Evolutionary conservation across 1,140 invertebrate genomes (phyloP), one percentile per base, ranked within the genome.

Genomic region (Lanistes nyassanus): DNA sequence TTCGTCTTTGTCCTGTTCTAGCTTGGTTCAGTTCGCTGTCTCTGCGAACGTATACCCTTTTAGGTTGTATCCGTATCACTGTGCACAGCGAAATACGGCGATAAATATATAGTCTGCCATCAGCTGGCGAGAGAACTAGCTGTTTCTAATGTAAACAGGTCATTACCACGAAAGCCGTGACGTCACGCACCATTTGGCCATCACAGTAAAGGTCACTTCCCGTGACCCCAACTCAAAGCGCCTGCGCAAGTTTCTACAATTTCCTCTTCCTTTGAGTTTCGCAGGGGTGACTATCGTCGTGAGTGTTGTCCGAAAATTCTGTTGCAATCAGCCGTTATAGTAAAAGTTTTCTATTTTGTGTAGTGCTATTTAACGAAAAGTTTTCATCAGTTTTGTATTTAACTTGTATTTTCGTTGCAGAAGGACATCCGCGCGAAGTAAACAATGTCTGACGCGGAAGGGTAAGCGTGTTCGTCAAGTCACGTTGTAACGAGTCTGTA

Each of bases 371-470:
- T 31, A 31, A 31, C 26, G 34, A 65, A 21, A 4, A 47, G 19
- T 36, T 37, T 23, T 31, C 11, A n/a, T 29, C 36, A 19, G 51
- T 16, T 23, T 53, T 31, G 23, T 53, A 29, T 56, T 77, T 36
- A 42, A 74, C 53, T 73, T 78, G 80, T 47, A 80, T 78, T 84
- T 75, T 81, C 71, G 80, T 87, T 85, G 69, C 84, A 88, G 87
- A 86, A 88, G 88, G 88, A 87, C 86, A 78, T 85, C 82, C 82
- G 79, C 77, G 74, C 76, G 81, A 83, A 82, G 82, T 89, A 89
- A 86, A 87, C 87, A 81, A 89, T 89, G 87, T 90, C 89, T 87
- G 89, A 90, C 83, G 85, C 87, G 84, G 89, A 90, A 89, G 89
- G 89, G 89, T 90, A 85, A 78, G 86, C 82, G 36, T 69, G 19